Evolutionary conservation across 1,140 invertebrate species (phyloP), one percentile per base, ranked within the genome.

Genomic region (Anastrepha obliqua): DNA sequence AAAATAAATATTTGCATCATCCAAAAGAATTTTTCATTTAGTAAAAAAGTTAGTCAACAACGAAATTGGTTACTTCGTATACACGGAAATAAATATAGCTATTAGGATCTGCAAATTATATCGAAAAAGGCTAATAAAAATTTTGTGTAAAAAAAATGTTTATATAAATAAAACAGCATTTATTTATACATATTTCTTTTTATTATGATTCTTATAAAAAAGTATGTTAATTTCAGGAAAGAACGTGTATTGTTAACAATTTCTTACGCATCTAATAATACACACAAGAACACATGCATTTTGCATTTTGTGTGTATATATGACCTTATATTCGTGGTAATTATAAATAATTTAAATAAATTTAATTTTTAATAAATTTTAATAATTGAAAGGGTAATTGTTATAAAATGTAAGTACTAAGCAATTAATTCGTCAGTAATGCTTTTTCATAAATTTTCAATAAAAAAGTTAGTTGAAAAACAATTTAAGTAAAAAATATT

Each of bases 151-250:
- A 29, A 29, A 29, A 29, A 29, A 29, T 29, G 29, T 29, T 29
- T 29, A 29, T 29, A 29, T 29, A 8, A 62, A 3, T 62, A 81
- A 81, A 7, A 13, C 74, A 55, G 9, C 17, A 47, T 74, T 47
- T 47, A 8, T 81, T 29, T 81, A 47, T 81, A 81, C 20, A 81
- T 55, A 81, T 6, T 55, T 29, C 4, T 17, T 58, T 81, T 81
- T 81, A 81, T 81, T 81, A 17, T 29, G 42, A 44, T 81, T 55
- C 47, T 55, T 81, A 81, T 81, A 81, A 81, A 81, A 74, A 81
- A 55, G 42, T 20, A 11, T 47, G 17, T 81, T 20, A n/a, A 81
- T 81, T 44, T 74, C 8, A 58, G 47, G 55, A 81, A 86, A 86
- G 85, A 62, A 86, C 85, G 17, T 86, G 11, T 59, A 44, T 59